Conservation (phyloP, 1,140 invertebrate genomes). For the Monomorium pharaonis region DNA sequence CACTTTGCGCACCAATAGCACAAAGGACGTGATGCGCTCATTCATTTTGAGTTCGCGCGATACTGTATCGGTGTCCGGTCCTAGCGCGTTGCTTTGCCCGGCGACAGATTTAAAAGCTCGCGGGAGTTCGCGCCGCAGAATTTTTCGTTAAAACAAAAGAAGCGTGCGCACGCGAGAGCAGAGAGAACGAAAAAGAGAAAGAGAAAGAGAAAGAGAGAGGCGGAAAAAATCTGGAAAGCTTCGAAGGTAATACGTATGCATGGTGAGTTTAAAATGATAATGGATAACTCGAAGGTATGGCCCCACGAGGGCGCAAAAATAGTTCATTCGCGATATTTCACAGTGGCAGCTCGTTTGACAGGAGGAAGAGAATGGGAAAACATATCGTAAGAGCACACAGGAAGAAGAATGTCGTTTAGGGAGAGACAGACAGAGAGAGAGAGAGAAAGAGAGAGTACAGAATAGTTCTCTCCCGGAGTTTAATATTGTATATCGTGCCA, state of each 20-base stretch:
- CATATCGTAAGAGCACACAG: conserved; percentile 16
- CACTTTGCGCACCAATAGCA: conserved; percentile 40
- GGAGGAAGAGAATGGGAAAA: background rate
- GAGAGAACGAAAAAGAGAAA: background rate
- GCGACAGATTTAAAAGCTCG: conserved; percentile 56
- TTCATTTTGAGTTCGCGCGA: conserved; percentile 53
- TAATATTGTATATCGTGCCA: conserved; percentile 54
- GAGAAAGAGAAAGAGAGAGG: background rate
- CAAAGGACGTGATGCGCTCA: conserved; percentile 55
- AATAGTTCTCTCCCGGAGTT: conserved; percentile 4
- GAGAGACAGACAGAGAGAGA: background rate
- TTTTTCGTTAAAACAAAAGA: conserved; percentile 45
- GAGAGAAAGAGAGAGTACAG: background rate
- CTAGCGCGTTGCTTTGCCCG: conserved; percentile 36
- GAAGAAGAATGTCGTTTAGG: conserved; percentile 24
- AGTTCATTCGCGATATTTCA: conserved; percentile 53
- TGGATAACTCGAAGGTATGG: conserved; percentile 57
- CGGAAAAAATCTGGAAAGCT: background rate
- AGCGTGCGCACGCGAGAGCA: background rate
- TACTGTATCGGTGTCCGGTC: background rate
- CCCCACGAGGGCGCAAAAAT: conserved; percentile 40
- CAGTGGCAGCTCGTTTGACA: conserved; percentile 20
- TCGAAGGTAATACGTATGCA: conserved; percentile 12
- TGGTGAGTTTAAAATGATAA: conserved; percentile 51
- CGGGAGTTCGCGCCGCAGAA: conserved; percentile 38